Evolutionary conservation across 2,797 vertebrate genomes (phyloP).

Genomic region (Hafferia zeledoni): DNA sequence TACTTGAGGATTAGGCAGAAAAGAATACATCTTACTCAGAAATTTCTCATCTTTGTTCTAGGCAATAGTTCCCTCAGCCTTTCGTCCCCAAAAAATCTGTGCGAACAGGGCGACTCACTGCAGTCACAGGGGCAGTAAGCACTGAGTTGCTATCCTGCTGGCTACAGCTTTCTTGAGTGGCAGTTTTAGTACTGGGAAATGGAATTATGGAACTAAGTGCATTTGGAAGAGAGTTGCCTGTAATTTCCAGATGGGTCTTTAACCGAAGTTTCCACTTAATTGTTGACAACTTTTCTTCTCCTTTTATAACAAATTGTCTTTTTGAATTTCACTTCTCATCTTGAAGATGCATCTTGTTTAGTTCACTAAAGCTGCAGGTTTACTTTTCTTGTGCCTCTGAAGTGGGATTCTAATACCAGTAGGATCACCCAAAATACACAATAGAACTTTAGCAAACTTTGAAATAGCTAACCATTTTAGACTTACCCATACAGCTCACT

Average conservation of each 20-base stretch:
- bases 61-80: not conserved
- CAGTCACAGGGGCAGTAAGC: not conserved
- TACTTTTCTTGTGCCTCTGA: not conserved
- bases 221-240: not conserved
- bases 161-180: not conserved
- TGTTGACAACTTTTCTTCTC: not conserved
- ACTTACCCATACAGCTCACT: constrained; percentile 3
- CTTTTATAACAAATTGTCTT: not conserved
- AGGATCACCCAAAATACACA: not conserved
- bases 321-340: not conserved
- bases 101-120: not conserved
- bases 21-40: not conserved
- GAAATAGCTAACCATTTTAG: not conserved
- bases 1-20: not conserved
- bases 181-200: not conserved
- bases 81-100: not conserved
- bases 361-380: not conserved
- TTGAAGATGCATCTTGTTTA: not conserved
- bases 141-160: not conserved
- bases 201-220: not conserved
- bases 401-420: not conserved
- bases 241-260: not conserved
- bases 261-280: not conserved
- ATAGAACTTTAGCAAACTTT: not conserved
- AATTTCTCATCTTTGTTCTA: not conserved